These are phyloP conservation scores for Agrotis clavis DNA, from an alignment of 2,888 invertebrate genomes.

Conservation along the genomic window DNA sequence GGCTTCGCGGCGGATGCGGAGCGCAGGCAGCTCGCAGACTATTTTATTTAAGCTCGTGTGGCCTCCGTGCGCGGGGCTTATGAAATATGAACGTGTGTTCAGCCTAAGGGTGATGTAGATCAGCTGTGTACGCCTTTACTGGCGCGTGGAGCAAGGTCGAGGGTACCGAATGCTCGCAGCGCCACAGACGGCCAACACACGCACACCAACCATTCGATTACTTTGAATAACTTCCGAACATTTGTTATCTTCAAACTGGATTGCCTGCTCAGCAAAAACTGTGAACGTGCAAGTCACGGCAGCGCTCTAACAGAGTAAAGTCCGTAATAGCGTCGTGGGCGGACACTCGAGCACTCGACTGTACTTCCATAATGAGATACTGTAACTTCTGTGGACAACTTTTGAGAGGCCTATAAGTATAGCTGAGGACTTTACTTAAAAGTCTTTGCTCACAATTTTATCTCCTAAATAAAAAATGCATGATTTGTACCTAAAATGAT, in stretches of 20 bases:
- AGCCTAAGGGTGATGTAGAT: slow-evolving; percentile 32
- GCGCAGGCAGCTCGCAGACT: slow-evolving; percentile 57
- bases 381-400: slow-evolving; percentile 32
- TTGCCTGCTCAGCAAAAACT: slow-evolving; percentile 41
- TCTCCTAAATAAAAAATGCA: neutral
- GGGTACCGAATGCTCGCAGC: slow-evolving; percentile 34
- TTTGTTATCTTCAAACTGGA: slow-evolving; percentile 41
- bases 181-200: slow-evolving; percentile 13
- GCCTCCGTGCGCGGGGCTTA: slow-evolving; percentile 41
- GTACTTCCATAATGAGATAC: slow-evolving; percentile 42
- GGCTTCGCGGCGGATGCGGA: slow-evolving; percentile 69
- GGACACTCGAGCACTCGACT: slow-evolving; percentile 28
- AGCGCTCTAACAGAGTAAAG: slow-evolving; percentile 27
- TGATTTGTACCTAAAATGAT: no score
- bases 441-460: neutral
- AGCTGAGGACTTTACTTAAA: slow-evolving; percentile 4
- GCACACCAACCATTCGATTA: slow-evolving; percentile 20
- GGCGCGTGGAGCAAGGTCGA: slow-evolving; percentile 48
- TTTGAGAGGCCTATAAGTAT: slow-evolving; percentile 11
- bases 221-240: slow-evolving; percentile 23
- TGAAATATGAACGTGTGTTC: slow-evolving; percentile 40
- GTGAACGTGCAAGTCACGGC: slow-evolving; percentile 51
- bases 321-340: slow-evolving; percentile 37
- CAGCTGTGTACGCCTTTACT: slow-evolving; percentile 38
- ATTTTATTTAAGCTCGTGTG: slow-evolving; percentile 57